phyloP scores from a whole-genome alignment of 1,140 invertebrate genomes.

The Drosophila melanica region DNA sequence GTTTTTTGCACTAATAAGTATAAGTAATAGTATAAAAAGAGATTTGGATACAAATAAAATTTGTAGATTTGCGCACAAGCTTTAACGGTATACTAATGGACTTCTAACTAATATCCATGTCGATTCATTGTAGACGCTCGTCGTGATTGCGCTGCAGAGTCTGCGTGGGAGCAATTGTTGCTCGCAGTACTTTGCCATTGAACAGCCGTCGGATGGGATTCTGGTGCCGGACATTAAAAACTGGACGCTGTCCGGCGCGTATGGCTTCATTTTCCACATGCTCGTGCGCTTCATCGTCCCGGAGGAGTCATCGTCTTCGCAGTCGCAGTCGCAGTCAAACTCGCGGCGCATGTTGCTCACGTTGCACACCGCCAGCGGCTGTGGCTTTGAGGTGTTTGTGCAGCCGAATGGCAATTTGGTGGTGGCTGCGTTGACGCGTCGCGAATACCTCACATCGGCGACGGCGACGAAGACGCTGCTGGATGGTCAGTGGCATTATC shows the following conservation, averaged over 20 bases:
- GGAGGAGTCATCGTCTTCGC: neutral
- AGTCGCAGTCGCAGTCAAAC: constrained; percentile 19
- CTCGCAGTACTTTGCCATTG: constrained; percentile 85
- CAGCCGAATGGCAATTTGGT: constrained; percentile 85
- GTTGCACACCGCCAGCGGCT: constrained; percentile 85
- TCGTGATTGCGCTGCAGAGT: constrained; percentile 74
- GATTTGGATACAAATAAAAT: no score
- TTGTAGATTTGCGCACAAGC: no score
- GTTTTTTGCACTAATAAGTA: no score
- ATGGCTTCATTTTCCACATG: constrained; percentile 87
- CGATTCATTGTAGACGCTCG: constrained; percentile 53
- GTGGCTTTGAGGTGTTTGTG: constrained; percentile 87
- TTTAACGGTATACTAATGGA: no score
- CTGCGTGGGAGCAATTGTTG: constrained; percentile 70
- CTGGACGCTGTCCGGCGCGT: constrained; percentile 86
- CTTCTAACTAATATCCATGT: neutral
- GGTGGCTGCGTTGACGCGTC: constrained; percentile 86
- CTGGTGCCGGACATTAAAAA: constrained; percentile 85
- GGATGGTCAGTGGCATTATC: constrained; percentile 87
- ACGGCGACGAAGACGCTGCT: constrained; percentile 85
- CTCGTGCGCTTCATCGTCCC: constrained; percentile 85
- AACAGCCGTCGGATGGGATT: constrained; percentile 85
- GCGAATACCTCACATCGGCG: constrained; percentile 86
- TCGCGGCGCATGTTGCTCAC: constrained; percentile 83
- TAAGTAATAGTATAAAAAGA: no score